Evolutionary conservation across 2,888 invertebrate genomes (phyloP), one percentile per base, ranked within the genome.

Genomic region (Molanna angustata): DNA sequence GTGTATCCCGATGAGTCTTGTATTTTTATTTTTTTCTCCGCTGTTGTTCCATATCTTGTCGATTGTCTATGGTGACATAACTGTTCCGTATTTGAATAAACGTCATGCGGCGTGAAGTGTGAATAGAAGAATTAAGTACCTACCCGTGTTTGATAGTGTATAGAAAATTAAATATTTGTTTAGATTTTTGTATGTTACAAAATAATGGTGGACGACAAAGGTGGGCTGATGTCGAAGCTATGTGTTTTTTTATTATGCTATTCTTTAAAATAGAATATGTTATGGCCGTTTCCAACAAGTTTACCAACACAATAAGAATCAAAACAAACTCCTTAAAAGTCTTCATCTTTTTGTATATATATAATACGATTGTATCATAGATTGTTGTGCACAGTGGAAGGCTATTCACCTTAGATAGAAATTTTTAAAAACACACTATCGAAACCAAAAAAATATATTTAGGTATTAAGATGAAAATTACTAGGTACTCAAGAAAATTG

Each of bases 61-160:
- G 39, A 40, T 39, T 40, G 52, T 52, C 21, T 48, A 20, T 44
- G 32, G 44, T 39, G 53, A 53, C 53, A 52, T 49, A 43, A 49
- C 49, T 49, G 53, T 53, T 49, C 27, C 43, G 44, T 37, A 49
- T 53, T 53, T 53, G 44, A 48, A 49, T 53, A 43, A 22, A 49
- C 20, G 39, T 49, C 49, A 49, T 33, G 41, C 37, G 21, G 35
- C 11, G 45, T n/a, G n/a, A n/a, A n/a, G n/a, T n/a, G n/a, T 33
- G 47, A 47, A 47, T 47, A 37, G 37, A 49, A 49, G 49, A 41
- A 49, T 49, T 41, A 41, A 20, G 21, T 47, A 39, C 37, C 22
- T 37, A 17, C 37, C 47, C 37, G 18, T 37, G 27, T 47, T 32
- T 37, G 47, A 47, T 47, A 47, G 19, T n/a, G n/a, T n/a, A n/a